Base-by-base conservation (phyloP, 1,140 invertebrate genomes). In the Archivesica marissinica region DNA sequence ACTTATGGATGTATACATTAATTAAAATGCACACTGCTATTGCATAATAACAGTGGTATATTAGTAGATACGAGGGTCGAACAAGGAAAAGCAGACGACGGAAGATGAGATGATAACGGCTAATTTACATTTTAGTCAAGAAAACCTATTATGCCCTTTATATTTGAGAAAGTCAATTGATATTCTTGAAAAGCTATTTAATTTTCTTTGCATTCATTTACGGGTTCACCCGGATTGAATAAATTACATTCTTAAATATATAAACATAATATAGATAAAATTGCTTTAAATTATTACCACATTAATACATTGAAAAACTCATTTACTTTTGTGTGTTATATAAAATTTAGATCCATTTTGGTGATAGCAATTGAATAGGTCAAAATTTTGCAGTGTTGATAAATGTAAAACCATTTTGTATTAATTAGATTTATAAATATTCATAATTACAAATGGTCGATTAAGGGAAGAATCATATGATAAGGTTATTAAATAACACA, bases 381-480 rank as follows among this genome's bases (percentile, higher is more conserved):
- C 56, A 50, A 33, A n/a, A 1, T 50, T 28, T 33, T 7, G 44
- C 68, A 30, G 44, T 33, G 38, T 54, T 68, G 61, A 79, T 50
- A 50, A 66, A 79, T 79, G 77, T 64, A 35, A 66, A 44, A 33
- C 38, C 20, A 28, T 64, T 64, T 79, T 64, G 59, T 66, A 79
- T 79, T 79, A 78, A 79, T 79, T 79, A 64, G 59, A 79, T 79
- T 50, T 79, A 66, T 79, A 33, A 79, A 79, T 79, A 79, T 79
- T 79, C 56, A 79, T 79, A 79, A 79, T 78, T 78, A 64, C n/a
- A 59, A 66, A 79, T 66, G 61, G 59, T 23, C 38, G 15, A 39
- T 79, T 79, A 44, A 79, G 38, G n/a, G 0, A 15, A 17, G 77
- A 50, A 13, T 68, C 77, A 35, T 35, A 66, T 68, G 59, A 30